These are phyloP conservation scores for Uloborus diversus DNA, from an alignment of 1,140 invertebrate species.

Conservation along the genomic window DNA sequence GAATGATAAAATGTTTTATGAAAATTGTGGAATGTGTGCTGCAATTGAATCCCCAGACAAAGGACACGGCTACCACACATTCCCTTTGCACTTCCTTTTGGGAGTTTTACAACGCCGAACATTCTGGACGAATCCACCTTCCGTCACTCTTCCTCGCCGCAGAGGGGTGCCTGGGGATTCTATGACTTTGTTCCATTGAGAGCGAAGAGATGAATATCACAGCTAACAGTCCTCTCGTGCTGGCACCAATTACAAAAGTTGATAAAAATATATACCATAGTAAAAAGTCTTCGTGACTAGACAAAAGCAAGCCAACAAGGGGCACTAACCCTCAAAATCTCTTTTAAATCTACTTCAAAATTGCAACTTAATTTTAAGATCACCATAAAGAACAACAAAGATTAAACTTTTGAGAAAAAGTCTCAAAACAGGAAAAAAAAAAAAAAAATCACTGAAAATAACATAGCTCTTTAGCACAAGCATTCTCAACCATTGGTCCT, in stretches of 20 bases:
- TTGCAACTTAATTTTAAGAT: too few relatives aligned
- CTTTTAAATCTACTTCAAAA: too few relatives aligned
- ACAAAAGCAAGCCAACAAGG: constrained; percentile 43
- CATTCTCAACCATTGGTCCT: too few relatives aligned
- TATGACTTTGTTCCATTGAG: constrained; percentile 43
- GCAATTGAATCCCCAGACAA: constrained; percentile 11
- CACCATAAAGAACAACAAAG: too few relatives aligned
- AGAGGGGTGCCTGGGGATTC: constrained; percentile 13
- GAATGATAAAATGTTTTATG: constrained; percentile 41
- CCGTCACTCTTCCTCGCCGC: neutral
- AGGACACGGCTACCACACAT: constrained; percentile 10
- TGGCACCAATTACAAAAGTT: constrained; percentile 51
- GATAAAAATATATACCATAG: constrained; percentile 53
- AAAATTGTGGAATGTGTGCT: constrained; percentile 49
- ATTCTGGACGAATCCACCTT: neutral
- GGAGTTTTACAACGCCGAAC: too few relatives aligned
- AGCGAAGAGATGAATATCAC: constrained; percentile 55
- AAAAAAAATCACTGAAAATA: neutral
- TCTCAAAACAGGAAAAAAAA: neutral
- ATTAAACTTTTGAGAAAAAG: too few relatives aligned
- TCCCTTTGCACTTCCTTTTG: too few relatives aligned
- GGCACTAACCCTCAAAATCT: constrained; percentile 20
- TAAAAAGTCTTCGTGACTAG: constrained; percentile 51
- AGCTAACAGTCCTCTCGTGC: constrained; percentile 47
- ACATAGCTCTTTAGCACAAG: neutral